phyloP scores from a whole-genome alignment of 2,797 vertebrate species.

The Myotis daubentonii region DNA sequence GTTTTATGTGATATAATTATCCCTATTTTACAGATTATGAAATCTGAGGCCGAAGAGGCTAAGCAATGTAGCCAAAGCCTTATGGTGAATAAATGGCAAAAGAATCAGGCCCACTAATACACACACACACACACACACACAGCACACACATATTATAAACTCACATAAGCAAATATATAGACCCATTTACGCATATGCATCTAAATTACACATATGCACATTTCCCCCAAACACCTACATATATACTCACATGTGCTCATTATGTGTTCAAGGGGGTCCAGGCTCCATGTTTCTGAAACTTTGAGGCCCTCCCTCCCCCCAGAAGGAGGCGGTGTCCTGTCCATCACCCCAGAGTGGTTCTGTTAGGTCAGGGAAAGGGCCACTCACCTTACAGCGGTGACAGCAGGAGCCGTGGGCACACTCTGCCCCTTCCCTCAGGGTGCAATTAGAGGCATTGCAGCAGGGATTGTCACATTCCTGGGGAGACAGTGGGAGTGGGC shows the following conservation, averaged over 20 bases:
- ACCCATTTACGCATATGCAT: neutral
- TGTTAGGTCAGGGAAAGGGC: neutral
- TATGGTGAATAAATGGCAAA: neutral
- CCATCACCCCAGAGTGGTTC: no score
- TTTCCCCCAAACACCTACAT: neutral
- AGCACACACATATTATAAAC: neutral
- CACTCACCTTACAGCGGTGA: conserved; percentile 93
- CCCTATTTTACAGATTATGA: neutral
- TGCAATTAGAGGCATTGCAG: conserved; percentile 95
- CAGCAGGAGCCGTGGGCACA: conserved; percentile 98
- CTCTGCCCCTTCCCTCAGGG: conserved; percentile 91
- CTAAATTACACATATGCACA: neutral
- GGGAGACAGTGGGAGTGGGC: neutral
- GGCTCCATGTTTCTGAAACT: neutral
- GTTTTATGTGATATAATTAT: neutral
- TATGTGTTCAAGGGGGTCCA: neutral
- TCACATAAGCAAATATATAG: neutral
- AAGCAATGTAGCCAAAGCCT: neutral
- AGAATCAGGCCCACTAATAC: neutral
- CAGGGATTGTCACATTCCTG: conserved; percentile 97
- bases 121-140: neutral
- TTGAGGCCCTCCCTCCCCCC: neutral
- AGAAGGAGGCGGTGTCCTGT: neutral
- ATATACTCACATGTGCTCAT: neutral
- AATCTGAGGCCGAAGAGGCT: neutral